phyloP scores from a whole-genome alignment of 2,888 invertebrate genomes.

The Ceratothoa steindachneri region DNA sequence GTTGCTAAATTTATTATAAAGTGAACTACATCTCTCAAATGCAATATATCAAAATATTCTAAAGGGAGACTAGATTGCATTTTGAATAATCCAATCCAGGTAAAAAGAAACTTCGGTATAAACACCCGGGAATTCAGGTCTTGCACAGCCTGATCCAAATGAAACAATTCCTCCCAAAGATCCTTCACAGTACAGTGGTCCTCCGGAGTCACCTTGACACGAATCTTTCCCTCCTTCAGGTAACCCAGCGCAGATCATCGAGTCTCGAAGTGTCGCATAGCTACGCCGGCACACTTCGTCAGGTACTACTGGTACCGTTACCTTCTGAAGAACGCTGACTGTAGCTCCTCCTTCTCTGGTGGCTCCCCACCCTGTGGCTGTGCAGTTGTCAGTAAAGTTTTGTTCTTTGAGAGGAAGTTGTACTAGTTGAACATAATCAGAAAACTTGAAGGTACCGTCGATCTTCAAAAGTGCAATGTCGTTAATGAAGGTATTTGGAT shows the following conservation, averaged over 20 bases:
- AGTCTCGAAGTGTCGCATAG: constrained; percentile 35
- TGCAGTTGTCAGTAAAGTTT: constrained; percentile 36
- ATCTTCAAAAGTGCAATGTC: constrained; percentile 32
- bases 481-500: constrained; percentile 20
- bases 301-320: constrained; percentile 47
- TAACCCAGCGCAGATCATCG: constrained; percentile 49
- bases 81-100: constrained; percentile 46
- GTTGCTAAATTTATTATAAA: not conserved
- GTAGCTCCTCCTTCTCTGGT: constrained; percentile 17
- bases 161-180: constrained; percentile 49
- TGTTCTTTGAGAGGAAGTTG: constrained; percentile 22
- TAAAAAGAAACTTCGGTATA: constrained; percentile 49
- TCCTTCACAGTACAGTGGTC: constrained; percentile 47
- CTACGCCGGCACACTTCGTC: constrained; percentile 43
- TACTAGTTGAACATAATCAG: constrained; percentile 18
- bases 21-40: too few relatives aligned
- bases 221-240: constrained; percentile 48
- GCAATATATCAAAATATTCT: too few relatives aligned
- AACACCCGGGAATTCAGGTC: constrained; percentile 47
- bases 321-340: constrained; percentile 36
- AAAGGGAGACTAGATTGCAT: not conserved
- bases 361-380: constrained; percentile 48
- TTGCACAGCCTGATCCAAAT: constrained; percentile 49
- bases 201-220: constrained; percentile 50
- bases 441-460: constrained; percentile 20